phyloP scores from a whole-genome alignment of 2,797 vertebrate genomes.

The Triplophysa bombifrons region DNA sequence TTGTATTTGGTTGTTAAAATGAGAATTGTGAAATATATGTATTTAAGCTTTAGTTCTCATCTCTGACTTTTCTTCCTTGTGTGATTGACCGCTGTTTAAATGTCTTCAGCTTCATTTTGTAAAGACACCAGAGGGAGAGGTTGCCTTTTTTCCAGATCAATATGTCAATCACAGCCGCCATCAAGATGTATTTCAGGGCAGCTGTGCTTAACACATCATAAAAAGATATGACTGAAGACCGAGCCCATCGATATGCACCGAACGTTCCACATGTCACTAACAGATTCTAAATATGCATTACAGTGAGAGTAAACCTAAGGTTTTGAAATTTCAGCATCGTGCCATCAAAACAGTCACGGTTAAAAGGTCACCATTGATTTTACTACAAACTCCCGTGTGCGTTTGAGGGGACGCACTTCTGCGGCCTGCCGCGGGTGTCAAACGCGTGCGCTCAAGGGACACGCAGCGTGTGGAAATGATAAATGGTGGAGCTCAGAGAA shows the following conservation, averaged over 20 bases:
- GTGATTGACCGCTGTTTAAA: conserved; percentile 33
- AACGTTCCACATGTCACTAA: not conserved
- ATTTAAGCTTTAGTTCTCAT: not conserved
- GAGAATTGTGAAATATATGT: no score
- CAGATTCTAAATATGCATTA: not conserved
- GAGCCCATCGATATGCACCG: conserved; percentile 28
- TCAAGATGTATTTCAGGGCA: conserved; percentile 38
- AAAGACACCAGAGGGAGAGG: conserved; percentile 55
- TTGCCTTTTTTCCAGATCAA: conserved; percentile 63
- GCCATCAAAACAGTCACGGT: not conserved
- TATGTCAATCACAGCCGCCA: conserved; percentile 61
- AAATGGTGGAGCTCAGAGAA: conserved; percentile 17
- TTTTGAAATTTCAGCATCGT: conserved; percentile 1
- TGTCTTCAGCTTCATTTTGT: conserved; percentile 11
- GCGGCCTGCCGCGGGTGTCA: not conserved
- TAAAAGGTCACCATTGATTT: conserved; percentile 37
- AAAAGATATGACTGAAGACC: conserved; percentile 36
- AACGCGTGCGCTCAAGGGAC: not conserved
- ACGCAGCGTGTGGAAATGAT: conserved; percentile 27
- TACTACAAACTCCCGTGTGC: not conserved
- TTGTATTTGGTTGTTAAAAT: no score
- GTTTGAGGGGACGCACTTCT: not conserved
- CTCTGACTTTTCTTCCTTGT: conserved; percentile 14
- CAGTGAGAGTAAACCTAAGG: not conserved
- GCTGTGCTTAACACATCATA: conserved; percentile 38